These are phyloP conservation scores for Zeus faber DNA, from an alignment of 2,113 vertebrate genomes.

Conservation along the genomic window DNA sequence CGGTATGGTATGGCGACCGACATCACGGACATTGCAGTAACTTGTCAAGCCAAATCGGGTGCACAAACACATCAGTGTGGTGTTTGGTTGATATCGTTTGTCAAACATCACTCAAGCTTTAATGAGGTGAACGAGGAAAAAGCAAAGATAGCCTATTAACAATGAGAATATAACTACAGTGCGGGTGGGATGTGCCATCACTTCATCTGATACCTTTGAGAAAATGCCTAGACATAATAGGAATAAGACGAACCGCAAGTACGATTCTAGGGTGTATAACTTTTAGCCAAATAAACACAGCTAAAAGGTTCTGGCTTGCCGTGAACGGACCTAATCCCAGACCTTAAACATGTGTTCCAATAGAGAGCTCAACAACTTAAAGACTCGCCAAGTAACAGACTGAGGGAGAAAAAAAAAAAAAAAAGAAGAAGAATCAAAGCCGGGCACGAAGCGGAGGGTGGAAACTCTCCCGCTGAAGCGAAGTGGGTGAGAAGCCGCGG, in stretches of 20 bases:
- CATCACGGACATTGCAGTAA: too few species aligned
- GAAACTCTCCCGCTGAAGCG: slow-evolving; percentile 25
- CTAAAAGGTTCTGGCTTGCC: slow-evolving; percentile 27
- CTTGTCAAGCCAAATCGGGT: too few species aligned
- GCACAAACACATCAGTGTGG: too few species aligned
- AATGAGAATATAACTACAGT: too few species aligned
- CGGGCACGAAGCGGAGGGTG: slow-evolving; percentile 32
- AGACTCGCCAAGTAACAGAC: slow-evolving; percentile 52
- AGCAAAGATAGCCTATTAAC: too few species aligned
- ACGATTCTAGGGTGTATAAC: slow-evolving; percentile 39
- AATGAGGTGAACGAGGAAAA: too few species aligned
- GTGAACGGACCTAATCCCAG: slow-evolving; percentile 37
- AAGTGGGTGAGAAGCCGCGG: neutral
- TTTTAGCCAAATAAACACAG: slow-evolving; percentile 54
- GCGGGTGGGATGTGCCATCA: too few species aligned
- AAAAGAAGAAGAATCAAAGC: slow-evolving; percentile 28
- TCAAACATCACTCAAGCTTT: too few species aligned
- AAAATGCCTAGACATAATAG: slow-evolving; percentile 28
- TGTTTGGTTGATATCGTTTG: too few species aligned
- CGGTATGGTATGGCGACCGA: too few species aligned
- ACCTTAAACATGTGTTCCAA: slow-evolving; percentile 61
- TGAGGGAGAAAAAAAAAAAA: slow-evolving; percentile 25
- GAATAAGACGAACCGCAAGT: slow-evolving; percentile 43
- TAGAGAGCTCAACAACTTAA: slow-evolving; percentile 44
- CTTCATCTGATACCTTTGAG: slow-evolving; percentile 31